Conservation (phyloP, 2,113 vertebrate species). For the Archilochus colubris region DNA sequence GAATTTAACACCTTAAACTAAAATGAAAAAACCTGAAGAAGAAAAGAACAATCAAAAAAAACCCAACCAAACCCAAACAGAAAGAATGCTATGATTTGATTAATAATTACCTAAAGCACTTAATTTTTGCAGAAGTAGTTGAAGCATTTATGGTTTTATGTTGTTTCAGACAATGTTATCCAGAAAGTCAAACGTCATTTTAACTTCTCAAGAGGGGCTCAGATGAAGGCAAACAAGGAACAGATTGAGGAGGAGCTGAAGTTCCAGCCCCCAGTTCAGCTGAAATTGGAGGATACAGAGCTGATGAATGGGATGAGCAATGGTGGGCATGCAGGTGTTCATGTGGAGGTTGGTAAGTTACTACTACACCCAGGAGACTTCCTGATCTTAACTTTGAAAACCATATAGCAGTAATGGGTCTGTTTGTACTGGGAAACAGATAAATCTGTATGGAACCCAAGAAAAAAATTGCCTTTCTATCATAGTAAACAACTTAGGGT, state of each 20-base stretch:
- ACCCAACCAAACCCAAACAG: no score
- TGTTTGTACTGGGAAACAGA: rapidly evolving
- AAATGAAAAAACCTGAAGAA: neutral
- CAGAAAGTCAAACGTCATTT: slow-evolving; percentile 91
- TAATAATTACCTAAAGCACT: neutral
- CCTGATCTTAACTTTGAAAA: neutral
- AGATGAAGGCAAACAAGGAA: slow-evolving; percentile 74
- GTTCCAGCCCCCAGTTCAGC: slow-evolving; percentile 78
- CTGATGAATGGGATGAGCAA: slow-evolving; percentile 82
- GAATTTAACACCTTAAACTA: neutral
- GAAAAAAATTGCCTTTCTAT: neutral
- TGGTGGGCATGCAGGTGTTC: slow-evolving; percentile 75
- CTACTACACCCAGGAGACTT: neutral
- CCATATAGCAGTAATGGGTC: neutral
- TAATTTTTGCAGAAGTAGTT: neutral
- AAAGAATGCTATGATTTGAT: rapidly evolving
- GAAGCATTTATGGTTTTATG: neutral
- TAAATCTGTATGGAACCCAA: rapidly evolving
- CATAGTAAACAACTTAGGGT: rapidly evolving
- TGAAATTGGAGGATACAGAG: slow-evolving; percentile 83
- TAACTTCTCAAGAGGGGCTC: slow-evolving; percentile 74
- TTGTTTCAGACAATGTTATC: slow-evolving; percentile 83
- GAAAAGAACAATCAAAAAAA: neutral
- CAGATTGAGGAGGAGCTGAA: slow-evolving; percentile 86
- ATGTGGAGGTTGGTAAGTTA: slow-evolving; percentile 80